phyloP scores from a whole-genome alignment of 2,888 invertebrate species.

The Drosophila emarginata region DNA sequence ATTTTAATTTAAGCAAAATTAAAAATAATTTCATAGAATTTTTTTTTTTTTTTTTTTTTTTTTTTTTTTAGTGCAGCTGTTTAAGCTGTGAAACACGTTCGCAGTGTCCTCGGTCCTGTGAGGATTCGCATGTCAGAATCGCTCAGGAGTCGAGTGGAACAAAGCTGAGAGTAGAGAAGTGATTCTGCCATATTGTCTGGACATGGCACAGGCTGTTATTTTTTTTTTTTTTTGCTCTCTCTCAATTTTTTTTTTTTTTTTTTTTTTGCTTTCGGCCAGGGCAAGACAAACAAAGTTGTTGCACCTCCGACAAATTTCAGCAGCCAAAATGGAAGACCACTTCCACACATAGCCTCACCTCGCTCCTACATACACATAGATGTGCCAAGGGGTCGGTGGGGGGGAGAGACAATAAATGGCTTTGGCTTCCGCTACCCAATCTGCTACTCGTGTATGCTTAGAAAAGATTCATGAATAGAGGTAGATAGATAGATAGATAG shows the following conservation, averaged over 20 bases:
- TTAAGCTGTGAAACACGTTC: constrained; percentile 72
- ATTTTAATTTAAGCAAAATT: no score
- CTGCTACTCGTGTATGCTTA: constrained; percentile 2
- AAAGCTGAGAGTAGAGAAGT: not conserved
- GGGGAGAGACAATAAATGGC: constrained; percentile 11
- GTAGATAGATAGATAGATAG: constrained; percentile 7
- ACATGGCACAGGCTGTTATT: constrained; percentile 1
- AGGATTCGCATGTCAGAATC: constrained; percentile 41
- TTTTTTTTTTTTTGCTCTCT: not conserved
- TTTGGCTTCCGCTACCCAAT: constrained; percentile 18
- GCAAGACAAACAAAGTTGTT: not conserved
- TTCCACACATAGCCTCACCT: not conserved
- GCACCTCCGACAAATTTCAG: constrained; percentile 6
- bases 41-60: not conserved
- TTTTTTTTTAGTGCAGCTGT: constrained; percentile 32
- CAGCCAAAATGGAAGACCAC: not conserved
- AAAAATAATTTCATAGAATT: not conserved
- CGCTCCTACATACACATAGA: not conserved
- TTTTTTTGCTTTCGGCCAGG: not conserved
- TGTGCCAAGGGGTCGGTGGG: no score
- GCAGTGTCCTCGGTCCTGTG: constrained; percentile 53
- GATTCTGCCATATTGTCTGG: constrained; percentile 4
- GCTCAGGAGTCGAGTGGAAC: not conserved
- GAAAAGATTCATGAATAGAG: constrained; percentile 12
- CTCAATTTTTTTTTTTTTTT: not conserved